Base-by-base conservation (phyloP, 2,113 vertebrate genomes). In the Equus przewalskii region DNA sequence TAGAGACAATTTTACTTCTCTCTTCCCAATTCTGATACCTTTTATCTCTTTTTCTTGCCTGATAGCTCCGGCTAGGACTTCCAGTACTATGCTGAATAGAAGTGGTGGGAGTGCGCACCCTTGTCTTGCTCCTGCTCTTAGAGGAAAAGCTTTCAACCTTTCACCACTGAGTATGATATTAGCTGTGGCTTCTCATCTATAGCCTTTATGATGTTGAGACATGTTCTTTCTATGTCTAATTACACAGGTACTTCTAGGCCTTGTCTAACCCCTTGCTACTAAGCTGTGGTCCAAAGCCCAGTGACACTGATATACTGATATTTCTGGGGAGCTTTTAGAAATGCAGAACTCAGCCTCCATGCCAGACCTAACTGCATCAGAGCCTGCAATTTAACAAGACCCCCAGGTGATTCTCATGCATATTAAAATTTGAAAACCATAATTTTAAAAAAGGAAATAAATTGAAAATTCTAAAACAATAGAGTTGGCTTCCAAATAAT, bases 401-500 rank as follows among this genome's bases (percentile, higher is more conserved):
- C 28, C 41, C 8, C 11, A 30, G 21, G 56, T 78, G 56, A 89
- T n/a, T 60, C 72, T 82, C 72, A 87, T 24, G 8, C 5, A 75
- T 18, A 28, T 51, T 73, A 26, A 69, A 82, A 46, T 62, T n/a
- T 56, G 64, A 92, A 96, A 88, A 76, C 67, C 30, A 72, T 44
- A 82, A 12, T 19, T 30, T 16, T 4, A n/a, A 36, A 82, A 79
- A 46, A 36, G 73, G 41, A 2, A 6, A 22, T 33, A 15, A 88
- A 75, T 1, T 82, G 11, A 62, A 69, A 91, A 86, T 3, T 36
- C 36, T 19, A 76, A 85, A 67, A 69, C 75, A 87, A 75, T 33
- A 54, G 56, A 82, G 19, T 89, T 67, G 49, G 22, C 46, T 88
- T 87, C 70, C 65, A 82, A 93, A 82, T 91, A 93, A 64, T 64